phyloP scores from a whole-genome alignment of 2,113 vertebrate genomes.

The Pipa parva region DNA sequence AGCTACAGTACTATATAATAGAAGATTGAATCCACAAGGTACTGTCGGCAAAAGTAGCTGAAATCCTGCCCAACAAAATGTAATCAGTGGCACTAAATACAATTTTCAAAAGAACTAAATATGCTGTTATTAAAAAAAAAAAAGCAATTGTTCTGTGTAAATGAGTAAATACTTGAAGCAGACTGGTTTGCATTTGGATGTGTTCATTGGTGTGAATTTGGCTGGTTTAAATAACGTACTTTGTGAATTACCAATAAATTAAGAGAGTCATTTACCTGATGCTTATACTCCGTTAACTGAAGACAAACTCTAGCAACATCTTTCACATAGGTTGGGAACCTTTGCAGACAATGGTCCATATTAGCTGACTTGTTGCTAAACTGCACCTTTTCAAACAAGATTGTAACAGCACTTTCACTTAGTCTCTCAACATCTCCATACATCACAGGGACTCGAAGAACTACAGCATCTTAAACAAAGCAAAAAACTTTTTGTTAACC shows the following conservation, averaged over 20 bases:
- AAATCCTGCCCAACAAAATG: too few relatives aligned
- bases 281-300: constrained; percentile 76
- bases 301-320: constrained; percentile 86
- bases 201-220: not conserved
- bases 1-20: too few relatives aligned
- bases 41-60: too few relatives aligned
- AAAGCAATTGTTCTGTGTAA: too few relatives aligned
- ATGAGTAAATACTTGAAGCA: too few relatives aligned
- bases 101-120: too few relatives aligned
- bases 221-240: too few relatives aligned
- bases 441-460: constrained; percentile 86
- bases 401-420: constrained; percentile 84
- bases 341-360: constrained; percentile 86
- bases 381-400: constrained; percentile 85
- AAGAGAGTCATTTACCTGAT: constrained; percentile 67
- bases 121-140: too few relatives aligned
- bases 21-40: too few relatives aligned
- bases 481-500: too few relatives aligned
- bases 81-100: too few relatives aligned
- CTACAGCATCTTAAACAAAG: constrained; percentile 66
- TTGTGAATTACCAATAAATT: not conserved
- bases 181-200: too few relatives aligned
- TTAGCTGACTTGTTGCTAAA: constrained; percentile 77
- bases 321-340: constrained; percentile 82
- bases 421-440: constrained; percentile 87